Conservation (phyloP, 1,140 invertebrate species). For the Samia ricini region DNA sequence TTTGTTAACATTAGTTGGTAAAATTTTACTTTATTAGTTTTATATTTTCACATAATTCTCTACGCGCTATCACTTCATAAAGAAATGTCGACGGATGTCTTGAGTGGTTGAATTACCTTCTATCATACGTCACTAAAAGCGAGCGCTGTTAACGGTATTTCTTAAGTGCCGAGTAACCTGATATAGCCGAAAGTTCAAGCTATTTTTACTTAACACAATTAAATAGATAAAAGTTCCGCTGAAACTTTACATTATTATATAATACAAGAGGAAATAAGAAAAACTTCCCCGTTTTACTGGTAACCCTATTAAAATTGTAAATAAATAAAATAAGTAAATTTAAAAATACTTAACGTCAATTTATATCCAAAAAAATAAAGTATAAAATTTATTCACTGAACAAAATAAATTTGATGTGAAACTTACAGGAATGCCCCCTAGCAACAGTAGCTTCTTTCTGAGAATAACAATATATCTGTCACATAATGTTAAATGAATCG, state of each 20-base stretch:
- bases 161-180: conserved; percentile 7
- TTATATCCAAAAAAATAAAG: too few relatives aligned
- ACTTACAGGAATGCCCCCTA: too few relatives aligned
- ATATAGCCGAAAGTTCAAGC: neutral
- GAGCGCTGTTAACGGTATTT: neutral
- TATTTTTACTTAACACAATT: neutral
- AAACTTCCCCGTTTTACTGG: too few relatives aligned
- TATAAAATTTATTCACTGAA: too few relatives aligned
- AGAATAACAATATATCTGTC: neutral
- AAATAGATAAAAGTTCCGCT: neutral
- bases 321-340: too few relatives aligned
- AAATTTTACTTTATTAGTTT: neutral
- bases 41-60: neutral
- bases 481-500: neutral
- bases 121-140: neutral
- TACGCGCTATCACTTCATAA: neutral
- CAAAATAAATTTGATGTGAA: too few relatives aligned
- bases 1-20: neutral
- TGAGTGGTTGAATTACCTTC: conserved; percentile 4
- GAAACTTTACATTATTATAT: neutral
- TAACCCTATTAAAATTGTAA: too few relatives aligned
- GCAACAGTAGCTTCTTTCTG: neutral
- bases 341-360: too few relatives aligned
- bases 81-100: neutral
- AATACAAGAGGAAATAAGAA: too few relatives aligned